Conservation (phyloP, 2,113 vertebrate species). For the Peromyscus polionotus region DNA sequence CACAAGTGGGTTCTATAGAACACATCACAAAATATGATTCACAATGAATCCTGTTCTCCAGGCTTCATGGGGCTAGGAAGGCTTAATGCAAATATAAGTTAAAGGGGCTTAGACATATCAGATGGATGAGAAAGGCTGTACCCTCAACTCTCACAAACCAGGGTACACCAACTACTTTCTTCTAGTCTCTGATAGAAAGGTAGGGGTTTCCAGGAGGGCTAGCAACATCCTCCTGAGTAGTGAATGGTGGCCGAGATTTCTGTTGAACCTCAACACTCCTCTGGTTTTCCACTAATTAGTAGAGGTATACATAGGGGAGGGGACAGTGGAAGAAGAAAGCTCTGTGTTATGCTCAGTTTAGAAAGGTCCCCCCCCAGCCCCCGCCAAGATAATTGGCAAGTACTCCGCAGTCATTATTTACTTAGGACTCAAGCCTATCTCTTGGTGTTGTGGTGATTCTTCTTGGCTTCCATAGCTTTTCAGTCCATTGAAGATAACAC, state of each 20-base stretch:
- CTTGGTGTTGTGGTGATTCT: neutral
- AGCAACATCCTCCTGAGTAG: neutral
- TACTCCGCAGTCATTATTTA: neutral
- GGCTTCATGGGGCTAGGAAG: neutral
- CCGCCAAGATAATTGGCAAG: neutral
- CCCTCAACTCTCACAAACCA: rapidly evolving
- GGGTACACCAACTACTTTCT: neutral
- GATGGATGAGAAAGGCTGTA: neutral
- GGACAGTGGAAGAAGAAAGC: neutral
- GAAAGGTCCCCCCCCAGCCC: neutral
- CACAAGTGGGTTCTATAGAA: too few relatives aligned
- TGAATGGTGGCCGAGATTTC: neutral
- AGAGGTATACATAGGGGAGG: neutral
- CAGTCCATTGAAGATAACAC: neutral
- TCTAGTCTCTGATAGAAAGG: neutral
- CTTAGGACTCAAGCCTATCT: neutral
- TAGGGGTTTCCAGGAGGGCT: neutral
- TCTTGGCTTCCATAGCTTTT: neutral
- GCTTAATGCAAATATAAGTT: neutral
- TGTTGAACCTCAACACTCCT: neutral
- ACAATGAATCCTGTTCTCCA: neutral
- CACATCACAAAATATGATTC: neutral
- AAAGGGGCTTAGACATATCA: neutral
- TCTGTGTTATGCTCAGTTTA: neutral
- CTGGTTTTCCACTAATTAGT: neutral